phyloP scores from a whole-genome alignment of 2,113 vertebrate species.

The Petromus typicus region DNA sequence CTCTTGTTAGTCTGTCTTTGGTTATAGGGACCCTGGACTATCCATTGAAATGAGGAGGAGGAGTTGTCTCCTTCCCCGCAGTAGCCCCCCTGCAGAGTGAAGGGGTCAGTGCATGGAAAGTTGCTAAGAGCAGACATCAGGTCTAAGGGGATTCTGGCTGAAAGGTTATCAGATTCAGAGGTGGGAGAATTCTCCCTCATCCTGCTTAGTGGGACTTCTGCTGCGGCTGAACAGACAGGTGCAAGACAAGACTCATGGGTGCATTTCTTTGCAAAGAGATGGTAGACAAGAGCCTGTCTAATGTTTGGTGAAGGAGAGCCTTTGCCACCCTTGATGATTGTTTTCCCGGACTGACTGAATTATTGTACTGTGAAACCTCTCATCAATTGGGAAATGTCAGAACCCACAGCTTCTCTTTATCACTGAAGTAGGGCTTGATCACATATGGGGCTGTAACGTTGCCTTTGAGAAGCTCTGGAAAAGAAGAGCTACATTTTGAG shows the following conservation, averaged over 20 bases:
- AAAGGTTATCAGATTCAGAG: background rate
- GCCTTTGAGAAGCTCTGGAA: constrained; percentile 19
- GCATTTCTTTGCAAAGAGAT: background rate
- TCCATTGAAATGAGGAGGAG: background rate
- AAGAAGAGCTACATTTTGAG: constrained; percentile 3
- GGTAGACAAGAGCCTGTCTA: background rate
- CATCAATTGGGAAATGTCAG: background rate
- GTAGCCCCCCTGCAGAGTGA: background rate
- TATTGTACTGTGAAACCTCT: background rate
- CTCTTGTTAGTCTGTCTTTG: background rate
- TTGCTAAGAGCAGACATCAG: background rate
- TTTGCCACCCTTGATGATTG: background rate
- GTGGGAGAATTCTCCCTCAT: background rate
- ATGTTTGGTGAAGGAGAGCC: background rate
- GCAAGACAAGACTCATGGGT: background rate
- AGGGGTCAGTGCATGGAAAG: background rate
- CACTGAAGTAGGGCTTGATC: constrained; percentile 26
- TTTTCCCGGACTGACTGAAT: background rate
- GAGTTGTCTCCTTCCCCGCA: background rate
- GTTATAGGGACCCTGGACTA: background rate
- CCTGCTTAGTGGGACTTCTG: background rate
- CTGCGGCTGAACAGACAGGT: background rate
- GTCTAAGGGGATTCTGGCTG: background rate
- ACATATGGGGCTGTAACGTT: background rate
- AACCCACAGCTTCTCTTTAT: constrained; percentile 32